phyloP scores from a whole-genome alignment of 2,888 invertebrate genomes.

The Cheilosia variabilis region DNA sequence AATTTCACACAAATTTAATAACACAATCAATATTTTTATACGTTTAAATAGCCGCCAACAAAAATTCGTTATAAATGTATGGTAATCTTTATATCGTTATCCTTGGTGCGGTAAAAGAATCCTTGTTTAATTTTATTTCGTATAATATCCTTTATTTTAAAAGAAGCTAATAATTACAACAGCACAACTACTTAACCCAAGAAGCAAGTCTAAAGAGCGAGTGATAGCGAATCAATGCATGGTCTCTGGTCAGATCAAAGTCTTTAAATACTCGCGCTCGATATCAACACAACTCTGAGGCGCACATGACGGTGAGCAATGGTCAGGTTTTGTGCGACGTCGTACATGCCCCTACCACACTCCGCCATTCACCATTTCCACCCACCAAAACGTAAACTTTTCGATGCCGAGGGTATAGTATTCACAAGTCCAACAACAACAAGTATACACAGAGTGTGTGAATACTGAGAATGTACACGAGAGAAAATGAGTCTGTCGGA shows the following conservation, averaged over 20 bases:
- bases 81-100: slow-evolving; percentile 56
- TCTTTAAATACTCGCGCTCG: slow-evolving; percentile 86
- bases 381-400: slow-evolving; percentile 72
- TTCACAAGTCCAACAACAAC: slow-evolving; percentile 54
- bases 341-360: slow-evolving; percentile 66
- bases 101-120: slow-evolving; percentile 69
- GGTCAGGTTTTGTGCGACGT: slow-evolving; percentile 76
- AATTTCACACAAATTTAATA: slow-evolving; percentile 58
- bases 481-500: slow-evolving; percentile 58
- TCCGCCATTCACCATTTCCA: slow-evolving; percentile 46
- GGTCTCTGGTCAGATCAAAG: slow-evolving; percentile 86
- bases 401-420: slow-evolving; percentile 57
- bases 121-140: slow-evolving; percentile 77
- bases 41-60: slow-evolving; percentile 39
- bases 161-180: slow-evolving; percentile 83
- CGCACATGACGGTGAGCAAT: slow-evolving; percentile 73
- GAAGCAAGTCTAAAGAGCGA: slow-evolving; percentile 86
- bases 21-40: slow-evolving; percentile 43
- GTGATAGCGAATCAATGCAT: slow-evolving; percentile 89
- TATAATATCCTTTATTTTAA: slow-evolving; percentile 67
- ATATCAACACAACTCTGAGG: slow-evolving; percentile 73
- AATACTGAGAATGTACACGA: slow-evolving; percentile 59
- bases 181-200: slow-evolving; percentile 81
- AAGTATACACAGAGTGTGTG: slow-evolving; percentile 37
- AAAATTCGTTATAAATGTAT: slow-evolving; percentile 58